These are phyloP conservation scores for Chlamydotis undulata DNA, from an alignment of 2,113 vertebrate species.

Conservation along the genomic window DNA sequence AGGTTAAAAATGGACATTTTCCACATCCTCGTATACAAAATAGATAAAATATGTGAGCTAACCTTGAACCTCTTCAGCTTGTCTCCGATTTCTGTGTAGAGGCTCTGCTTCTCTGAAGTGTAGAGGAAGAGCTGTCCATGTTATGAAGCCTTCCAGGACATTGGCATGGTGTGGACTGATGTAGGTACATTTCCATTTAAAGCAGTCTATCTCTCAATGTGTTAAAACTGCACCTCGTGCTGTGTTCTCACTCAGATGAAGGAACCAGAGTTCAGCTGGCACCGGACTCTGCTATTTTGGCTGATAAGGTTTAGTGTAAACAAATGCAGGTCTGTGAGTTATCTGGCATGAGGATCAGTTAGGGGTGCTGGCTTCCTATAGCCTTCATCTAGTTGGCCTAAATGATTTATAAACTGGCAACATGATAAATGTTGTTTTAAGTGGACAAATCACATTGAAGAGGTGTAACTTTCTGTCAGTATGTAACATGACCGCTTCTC, in stretches of 20 bases:
- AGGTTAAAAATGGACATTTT: background rate
- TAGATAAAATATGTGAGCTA: background rate
- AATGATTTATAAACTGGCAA: constrained; percentile 80
- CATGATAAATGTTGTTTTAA: constrained; percentile 78
- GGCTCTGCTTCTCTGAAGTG: background rate
- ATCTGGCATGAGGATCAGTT: constrained; percentile 59
- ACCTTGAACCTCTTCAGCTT: constrained; percentile 1
- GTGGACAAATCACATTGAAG: constrained; percentile 68
- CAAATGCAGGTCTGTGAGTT: constrained; percentile 68
- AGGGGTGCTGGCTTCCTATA: constrained; percentile 65
- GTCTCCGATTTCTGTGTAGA: background rate
- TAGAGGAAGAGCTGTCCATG: background rate
- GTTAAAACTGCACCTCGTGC: background rate
- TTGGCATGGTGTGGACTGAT: background rate
- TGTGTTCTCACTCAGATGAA: background rate
- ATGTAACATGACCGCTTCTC: constrained; percentile 58
- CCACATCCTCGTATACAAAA: background rate
- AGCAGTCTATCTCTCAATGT: background rate
- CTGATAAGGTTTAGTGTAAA: constrained; percentile 49
- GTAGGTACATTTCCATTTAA: background rate
- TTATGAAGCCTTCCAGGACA: background rate
- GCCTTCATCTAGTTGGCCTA: constrained; percentile 78
- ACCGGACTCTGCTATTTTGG: background rate
- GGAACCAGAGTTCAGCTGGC: background rate
- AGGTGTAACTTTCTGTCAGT: constrained; percentile 74